Evolutionary conservation across 2,113 vertebrate species (phyloP).

Genomic region (Neodontobutis hainanensis): DNA sequence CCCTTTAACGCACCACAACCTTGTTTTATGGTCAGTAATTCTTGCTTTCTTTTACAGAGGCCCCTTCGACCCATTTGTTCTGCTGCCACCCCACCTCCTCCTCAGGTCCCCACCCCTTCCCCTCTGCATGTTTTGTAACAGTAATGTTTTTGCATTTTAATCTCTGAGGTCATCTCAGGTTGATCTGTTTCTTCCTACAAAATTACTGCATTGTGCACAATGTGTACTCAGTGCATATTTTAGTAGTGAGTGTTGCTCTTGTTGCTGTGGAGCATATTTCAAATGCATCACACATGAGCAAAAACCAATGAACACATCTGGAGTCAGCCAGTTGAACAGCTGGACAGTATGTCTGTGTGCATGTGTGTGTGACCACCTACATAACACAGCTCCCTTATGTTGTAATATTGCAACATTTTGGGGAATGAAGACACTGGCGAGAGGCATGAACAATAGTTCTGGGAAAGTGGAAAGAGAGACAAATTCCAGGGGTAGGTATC

Average conservation of each 20-base stretch:
- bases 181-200: constrained; percentile 24
- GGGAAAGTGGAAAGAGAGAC: constrained; percentile 40
- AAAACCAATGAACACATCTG: constrained; percentile 63
- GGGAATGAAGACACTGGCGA: constrained; percentile 48
- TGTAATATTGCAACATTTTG: constrained; percentile 63
- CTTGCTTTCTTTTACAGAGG: constrained; percentile 18
- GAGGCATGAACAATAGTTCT: constrained; percentile 62
- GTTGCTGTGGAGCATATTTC: constrained; percentile 13
- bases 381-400: constrained; percentile 33
- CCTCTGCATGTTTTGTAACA: constrained; percentile 24
- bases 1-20: constrained; percentile 14
- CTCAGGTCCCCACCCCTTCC: background rate
- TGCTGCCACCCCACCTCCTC: background rate
- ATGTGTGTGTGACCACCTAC: constrained; percentile 43
- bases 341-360: constrained; percentile 42
- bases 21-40: background rate
- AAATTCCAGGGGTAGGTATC: constrained; percentile 22
- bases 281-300: constrained; percentile 51
- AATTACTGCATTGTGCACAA: constrained; percentile 6
- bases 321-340: constrained; percentile 59
- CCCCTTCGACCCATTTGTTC: constrained; percentile 10
- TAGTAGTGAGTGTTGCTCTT: background rate
- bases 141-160: constrained; percentile 15
- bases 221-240: background rate
- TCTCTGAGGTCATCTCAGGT: constrained; percentile 36